Percentiles rank a stretch among this genome's conserved stretches.
phyloP scores from a whole-genome alignment of 2,797 vertebrate genomes.

The Coendou prehensilis region DNA sequence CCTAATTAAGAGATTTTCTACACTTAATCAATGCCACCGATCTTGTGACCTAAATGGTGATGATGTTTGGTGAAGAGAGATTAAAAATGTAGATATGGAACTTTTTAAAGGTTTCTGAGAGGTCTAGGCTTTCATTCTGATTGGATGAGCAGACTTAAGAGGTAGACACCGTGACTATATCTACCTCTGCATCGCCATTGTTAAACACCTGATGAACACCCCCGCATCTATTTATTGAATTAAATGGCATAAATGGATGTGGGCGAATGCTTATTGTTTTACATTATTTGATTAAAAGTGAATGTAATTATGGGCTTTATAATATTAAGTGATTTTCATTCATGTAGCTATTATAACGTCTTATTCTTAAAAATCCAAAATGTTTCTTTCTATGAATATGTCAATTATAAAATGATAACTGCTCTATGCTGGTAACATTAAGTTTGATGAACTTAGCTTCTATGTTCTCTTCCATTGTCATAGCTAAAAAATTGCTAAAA shows the following conservation, averaged over 20 bases:
- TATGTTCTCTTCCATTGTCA: not conserved
- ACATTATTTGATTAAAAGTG: not conserved
- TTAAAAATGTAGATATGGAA: not conserved
- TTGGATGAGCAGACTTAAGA: not conserved
- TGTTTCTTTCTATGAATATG: not conserved
- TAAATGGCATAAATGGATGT: not conserved
- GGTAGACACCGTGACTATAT: not conserved
- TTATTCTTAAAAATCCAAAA: not conserved
- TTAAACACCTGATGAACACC: rapidly evolving
- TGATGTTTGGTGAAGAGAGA: not conserved
- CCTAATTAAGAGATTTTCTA: not conserved
- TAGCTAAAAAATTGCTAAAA: not conserved
- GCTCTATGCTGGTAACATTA: not conserved
- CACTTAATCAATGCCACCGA: not conserved
- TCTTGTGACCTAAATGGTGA: not conserved
- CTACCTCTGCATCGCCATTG: not conserved
- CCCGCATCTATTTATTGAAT: not conserved
- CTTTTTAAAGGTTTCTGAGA: not conserved
- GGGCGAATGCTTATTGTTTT: not conserved
- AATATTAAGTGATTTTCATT: slow-evolving; percentile 17
- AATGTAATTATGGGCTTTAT: not conserved
- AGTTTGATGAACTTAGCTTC: not conserved
- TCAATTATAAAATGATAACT: not conserved
- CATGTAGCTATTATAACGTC: not conserved
- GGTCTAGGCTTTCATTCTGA: not conserved